Conservation (phyloP, 2,797 vertebrate genomes). For the Ceyx erithaca region DNA sequence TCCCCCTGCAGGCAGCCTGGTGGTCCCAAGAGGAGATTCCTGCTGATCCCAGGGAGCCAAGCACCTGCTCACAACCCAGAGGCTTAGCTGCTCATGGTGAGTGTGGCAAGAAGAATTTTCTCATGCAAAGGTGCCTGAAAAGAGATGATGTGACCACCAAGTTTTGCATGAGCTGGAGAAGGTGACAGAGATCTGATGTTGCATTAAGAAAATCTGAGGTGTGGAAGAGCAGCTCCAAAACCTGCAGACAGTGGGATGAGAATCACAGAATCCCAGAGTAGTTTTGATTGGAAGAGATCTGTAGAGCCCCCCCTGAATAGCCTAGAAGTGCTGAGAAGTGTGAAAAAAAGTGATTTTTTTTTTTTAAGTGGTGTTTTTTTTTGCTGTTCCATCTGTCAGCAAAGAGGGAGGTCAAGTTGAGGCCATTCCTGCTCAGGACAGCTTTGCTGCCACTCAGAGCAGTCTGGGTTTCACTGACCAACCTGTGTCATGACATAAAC, state of each 20-base stretch:
- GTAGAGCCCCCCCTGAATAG: not conserved
- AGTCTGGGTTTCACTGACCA: not conserved
- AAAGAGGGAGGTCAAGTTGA: not conserved
- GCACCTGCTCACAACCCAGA: not conserved
- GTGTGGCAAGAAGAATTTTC: not conserved
- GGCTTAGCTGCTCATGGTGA: not conserved
- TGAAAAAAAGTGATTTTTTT: not conserved
- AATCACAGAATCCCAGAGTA: not conserved
- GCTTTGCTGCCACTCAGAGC: not conserved
- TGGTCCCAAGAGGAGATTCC: not conserved
- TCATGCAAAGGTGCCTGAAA: not conserved
- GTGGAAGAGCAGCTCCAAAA: not conserved
- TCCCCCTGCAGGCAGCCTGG: not conserved
- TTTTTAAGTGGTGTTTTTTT: not conserved
- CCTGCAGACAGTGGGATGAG: not conserved
- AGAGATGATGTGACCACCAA: not conserved
- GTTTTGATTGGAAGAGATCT: not conserved
- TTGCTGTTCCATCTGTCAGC: not conserved
- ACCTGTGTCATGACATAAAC: not conserved
- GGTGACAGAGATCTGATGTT: not conserved
- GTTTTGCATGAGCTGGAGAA: not conserved
- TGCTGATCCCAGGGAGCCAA: not conserved
- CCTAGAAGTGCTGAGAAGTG: not conserved
- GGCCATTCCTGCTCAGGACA: not conserved
- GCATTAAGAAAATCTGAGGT: not conserved